phyloP scores from a whole-genome alignment of 2,888 invertebrate genomes.

The Andrena hattorfiana region DNA sequence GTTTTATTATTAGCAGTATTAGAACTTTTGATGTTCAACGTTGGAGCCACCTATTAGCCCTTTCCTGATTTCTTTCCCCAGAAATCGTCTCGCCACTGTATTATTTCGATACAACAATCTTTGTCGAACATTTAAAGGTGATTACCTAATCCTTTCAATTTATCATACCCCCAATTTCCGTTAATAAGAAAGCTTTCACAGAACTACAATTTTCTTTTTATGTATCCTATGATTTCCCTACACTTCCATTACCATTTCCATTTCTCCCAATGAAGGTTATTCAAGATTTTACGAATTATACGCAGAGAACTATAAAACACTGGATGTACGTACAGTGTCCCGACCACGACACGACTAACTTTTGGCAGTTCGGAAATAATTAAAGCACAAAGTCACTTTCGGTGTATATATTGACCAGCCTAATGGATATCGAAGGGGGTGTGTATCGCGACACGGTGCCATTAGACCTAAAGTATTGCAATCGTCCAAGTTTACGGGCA shows the following conservation, averaged over 20 bases:
- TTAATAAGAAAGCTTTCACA: neutral
- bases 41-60: too few species aligned
- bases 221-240: neutral
- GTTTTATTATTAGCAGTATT: too few species aligned
- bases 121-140: too few species aligned
- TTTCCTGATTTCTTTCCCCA: too few species aligned
- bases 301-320: neutral
- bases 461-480: constrained; percentile 27
- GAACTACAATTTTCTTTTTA: neutral
- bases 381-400: constrained; percentile 2
- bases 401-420: neutral
- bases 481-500: constrained; percentile 38
- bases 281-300: neutral
- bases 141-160: too few species aligned
- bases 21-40: too few species aligned
- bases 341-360: neutral
- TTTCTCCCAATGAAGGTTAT: neutral
- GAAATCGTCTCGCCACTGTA: too few species aligned
- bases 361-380: neutral
- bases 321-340: too few species aligned
- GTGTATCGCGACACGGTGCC: neutral
- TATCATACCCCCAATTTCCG: too few species aligned
- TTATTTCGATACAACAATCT: too few species aligned
- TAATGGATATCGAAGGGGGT: neutral
- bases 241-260: neutral